These are phyloP conservation scores for Bugula neritina DNA, from an alignment of 2,888 invertebrate genomes.

Conservation along the genomic window DNA sequence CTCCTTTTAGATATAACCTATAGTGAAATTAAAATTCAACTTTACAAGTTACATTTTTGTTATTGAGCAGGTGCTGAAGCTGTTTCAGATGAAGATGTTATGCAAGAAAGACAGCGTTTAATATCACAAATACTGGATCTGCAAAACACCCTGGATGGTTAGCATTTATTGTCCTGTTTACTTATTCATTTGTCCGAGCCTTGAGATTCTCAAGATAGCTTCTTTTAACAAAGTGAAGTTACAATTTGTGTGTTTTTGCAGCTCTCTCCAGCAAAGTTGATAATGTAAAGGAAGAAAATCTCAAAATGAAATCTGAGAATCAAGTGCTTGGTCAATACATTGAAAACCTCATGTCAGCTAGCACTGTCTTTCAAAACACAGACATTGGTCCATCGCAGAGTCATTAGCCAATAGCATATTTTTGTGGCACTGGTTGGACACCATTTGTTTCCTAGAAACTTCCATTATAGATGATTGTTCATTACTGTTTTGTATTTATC, in stretches of 20 bases:
- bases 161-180: too few species aligned
- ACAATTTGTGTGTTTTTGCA: slow-evolving; percentile 54
- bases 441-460: too few species aligned
- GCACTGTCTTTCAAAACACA: slow-evolving; percentile 77
- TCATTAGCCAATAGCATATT: background rate
- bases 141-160: slow-evolving; percentile 95
- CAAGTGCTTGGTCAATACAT: slow-evolving; percentile 98
- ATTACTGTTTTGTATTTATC: too few species aligned
- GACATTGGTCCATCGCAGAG: slow-evolving; percentile 1
- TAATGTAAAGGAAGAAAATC: slow-evolving; percentile 95
- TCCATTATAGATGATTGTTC: too few species aligned
- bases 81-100: slow-evolving; percentile 74
- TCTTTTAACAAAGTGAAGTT: too few species aligned
- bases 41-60: too few species aligned
- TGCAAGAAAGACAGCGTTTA: slow-evolving; percentile 92
- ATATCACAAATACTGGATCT: slow-evolving; percentile 94
- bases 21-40: too few species aligned
- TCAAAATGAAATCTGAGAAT: slow-evolving; percentile 93
- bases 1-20: too few species aligned
- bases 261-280: slow-evolving; percentile 95
- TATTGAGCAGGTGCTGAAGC: slow-evolving; percentile 55
- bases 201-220: too few species aligned
- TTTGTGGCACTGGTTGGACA: too few species aligned
- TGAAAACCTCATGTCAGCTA: slow-evolving; percentile 96
- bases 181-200: too few species aligned